phyloP scores from a whole-genome alignment of 2,797 vertebrate species.

The Hapalemur alaotrensis region DNA sequence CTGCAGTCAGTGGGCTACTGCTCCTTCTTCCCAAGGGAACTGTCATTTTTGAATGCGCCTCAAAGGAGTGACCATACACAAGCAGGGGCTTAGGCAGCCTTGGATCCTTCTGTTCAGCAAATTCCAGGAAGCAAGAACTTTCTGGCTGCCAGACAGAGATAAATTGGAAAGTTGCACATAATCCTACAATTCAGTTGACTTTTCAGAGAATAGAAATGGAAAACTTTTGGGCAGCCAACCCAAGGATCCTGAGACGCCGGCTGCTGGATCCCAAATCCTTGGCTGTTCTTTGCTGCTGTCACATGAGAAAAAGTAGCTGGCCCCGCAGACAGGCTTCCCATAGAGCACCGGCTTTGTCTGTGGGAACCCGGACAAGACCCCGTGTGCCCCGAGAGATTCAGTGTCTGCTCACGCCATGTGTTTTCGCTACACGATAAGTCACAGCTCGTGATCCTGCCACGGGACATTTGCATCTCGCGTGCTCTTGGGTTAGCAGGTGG shows the following conservation, averaged over 20 bases:
- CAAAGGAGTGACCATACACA: neutral
- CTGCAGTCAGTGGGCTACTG: accelerated
- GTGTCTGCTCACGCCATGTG: neutral
- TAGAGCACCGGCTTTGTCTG: neutral
- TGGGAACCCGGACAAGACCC: neutral
- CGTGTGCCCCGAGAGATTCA: neutral
- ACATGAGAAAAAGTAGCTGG: neutral
- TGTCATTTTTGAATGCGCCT: neutral
- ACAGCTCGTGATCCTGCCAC: too few species aligned
- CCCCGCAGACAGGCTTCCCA: neutral
- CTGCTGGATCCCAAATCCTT: neutral
- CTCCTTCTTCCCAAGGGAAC: neutral
- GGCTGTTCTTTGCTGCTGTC: neutral
- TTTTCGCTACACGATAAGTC: neutral
- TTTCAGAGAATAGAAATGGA: slow-evolving; percentile 51
- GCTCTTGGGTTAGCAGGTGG: neutral
- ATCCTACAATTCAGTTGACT: neutral
- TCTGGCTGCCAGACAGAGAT: neutral
- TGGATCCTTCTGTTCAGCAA: slow-evolving; percentile 26
- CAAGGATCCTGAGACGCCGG: neutral
- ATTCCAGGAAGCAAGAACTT: slow-evolving; percentile 22
- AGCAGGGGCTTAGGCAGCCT: neutral
- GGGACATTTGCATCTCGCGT: neutral
- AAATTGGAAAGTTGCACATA: neutral
- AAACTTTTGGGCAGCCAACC: slow-evolving; percentile 30